Evolutionary conservation across 2,888 invertebrate species (phyloP).

Genomic region (Lasioglossum figueresi): DNA sequence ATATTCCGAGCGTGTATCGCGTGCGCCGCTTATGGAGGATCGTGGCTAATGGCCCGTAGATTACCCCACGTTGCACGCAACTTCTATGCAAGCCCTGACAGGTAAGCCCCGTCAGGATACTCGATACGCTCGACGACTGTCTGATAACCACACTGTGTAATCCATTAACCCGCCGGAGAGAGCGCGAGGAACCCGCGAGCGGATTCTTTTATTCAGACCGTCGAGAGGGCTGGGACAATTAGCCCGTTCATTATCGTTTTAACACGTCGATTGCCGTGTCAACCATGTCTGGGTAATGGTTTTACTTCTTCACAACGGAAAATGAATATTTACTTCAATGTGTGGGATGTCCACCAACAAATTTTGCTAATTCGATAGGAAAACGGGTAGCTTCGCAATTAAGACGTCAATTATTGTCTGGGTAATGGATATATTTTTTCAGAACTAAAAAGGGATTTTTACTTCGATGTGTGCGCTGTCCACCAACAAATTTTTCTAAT

Average conservation of each 20-base stretch:
- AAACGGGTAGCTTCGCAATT: no score
- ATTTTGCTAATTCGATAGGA: no score
- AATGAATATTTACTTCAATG: no score
- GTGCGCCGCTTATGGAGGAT: constrained; percentile 76
- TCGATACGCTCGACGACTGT: background rate
- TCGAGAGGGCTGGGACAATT: background rate
- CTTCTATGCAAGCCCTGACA: constrained; percentile 56
- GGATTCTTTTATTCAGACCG: background rate
- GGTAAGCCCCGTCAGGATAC: constrained; percentile 44
- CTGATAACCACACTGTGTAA: background rate
- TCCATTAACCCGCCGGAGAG: background rate
- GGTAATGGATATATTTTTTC: no score
- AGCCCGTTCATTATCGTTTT: background rate
- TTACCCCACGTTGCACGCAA: constrained; percentile 73
- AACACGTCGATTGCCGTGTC: no score
- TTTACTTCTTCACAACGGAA: no score
- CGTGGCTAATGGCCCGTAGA: constrained; percentile 82
- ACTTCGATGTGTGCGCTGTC: no score
- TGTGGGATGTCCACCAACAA: no score
- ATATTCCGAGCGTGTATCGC: constrained; percentile 80
- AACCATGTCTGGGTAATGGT: no score
- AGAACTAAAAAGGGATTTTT: no score
- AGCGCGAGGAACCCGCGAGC: background rate
- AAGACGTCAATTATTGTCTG: no score
- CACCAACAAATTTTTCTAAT: no score